Percentiles rank a stretch among this genome's conserved stretches.
Evolutionary conservation across 2,113 vertebrate genomes (phyloP).

Genomic region (Malaclemys terrapin): DNA sequence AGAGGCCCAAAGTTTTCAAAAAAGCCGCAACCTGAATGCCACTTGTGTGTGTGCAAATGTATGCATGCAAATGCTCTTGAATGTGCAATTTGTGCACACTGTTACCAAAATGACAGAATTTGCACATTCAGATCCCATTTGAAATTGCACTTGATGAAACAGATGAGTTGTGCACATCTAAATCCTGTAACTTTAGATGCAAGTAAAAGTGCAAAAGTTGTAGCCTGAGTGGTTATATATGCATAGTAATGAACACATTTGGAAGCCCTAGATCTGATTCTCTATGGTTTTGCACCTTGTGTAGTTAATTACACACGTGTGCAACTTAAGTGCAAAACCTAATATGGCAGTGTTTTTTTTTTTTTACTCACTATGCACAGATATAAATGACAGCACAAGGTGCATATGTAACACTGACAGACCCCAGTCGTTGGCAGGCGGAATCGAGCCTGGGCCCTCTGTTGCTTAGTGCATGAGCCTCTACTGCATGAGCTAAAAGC

Average conservation of each 20-base stretch:
- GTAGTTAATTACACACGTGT: not conserved
- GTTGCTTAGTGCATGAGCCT: no score
- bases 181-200: not conserved
- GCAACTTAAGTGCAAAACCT: not conserved
- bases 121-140: not conserved
- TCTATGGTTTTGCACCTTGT: not conserved
- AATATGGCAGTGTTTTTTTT: not conserved
- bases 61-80: fast-evolving
- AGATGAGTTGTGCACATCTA: not conserved
- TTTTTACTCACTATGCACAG: not conserved
- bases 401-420: not conserved
- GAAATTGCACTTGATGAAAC: not conserved
- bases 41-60: not conserved
- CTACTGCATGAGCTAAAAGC: no score
- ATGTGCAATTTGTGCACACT: fast-evolving
- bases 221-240: not conserved
- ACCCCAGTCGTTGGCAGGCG: no score
- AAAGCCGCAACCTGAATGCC: not conserved
- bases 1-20: not conserved
- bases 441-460: no score
- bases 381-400: not conserved
- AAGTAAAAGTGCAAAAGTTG: not conserved
- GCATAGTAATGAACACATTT: not conserved
- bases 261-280: not conserved
- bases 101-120: not conserved